These are phyloP conservation scores for Amphimallon solstitiale DNA, from an alignment of 2,888 invertebrate species.

Conservation along the genomic window DNA sequence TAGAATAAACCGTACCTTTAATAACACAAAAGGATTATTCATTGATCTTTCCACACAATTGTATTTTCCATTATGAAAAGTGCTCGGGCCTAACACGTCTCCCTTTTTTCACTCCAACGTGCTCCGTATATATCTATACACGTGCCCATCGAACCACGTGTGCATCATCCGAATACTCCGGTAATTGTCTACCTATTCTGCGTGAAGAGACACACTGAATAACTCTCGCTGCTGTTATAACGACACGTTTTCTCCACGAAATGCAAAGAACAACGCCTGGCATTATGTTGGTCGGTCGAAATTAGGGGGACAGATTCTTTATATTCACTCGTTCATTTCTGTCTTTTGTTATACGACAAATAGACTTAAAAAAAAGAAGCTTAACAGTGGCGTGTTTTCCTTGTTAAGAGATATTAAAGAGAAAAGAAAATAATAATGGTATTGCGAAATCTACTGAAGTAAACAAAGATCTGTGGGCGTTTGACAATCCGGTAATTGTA, in stretches of 20 bases:
- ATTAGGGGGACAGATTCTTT: neutral
- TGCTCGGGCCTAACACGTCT: constrained; percentile 1
- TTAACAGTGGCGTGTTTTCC: no score
- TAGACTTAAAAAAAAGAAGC: no score
- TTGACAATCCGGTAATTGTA: no score
- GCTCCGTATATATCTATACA: constrained; percentile 7
- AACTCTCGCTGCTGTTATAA: constrained; percentile 33
- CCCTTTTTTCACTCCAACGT: neutral
- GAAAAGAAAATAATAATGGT: no score
- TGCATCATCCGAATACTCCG: constrained; percentile 50
- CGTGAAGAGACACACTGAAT: constrained; percentile 43
- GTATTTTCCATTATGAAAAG: constrained; percentile 20
- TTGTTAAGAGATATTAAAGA: no score
- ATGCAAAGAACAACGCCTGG: constrained; percentile 23
- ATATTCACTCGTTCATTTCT: constrained; percentile 5
- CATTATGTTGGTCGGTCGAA: neutral
- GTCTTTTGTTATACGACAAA: no score
- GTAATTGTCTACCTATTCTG: constrained; percentile 55
- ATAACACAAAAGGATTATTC: neutral
- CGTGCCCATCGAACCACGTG: constrained; percentile 51
- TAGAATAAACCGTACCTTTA: no score
- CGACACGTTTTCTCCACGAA: constrained; percentile 36
- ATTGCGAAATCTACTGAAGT: no score
- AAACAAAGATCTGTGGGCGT: no score
- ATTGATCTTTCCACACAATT: constrained; percentile 29